Conservation (phyloP, 1,140 invertebrate genomes). For the Limonius californicus region DNA sequence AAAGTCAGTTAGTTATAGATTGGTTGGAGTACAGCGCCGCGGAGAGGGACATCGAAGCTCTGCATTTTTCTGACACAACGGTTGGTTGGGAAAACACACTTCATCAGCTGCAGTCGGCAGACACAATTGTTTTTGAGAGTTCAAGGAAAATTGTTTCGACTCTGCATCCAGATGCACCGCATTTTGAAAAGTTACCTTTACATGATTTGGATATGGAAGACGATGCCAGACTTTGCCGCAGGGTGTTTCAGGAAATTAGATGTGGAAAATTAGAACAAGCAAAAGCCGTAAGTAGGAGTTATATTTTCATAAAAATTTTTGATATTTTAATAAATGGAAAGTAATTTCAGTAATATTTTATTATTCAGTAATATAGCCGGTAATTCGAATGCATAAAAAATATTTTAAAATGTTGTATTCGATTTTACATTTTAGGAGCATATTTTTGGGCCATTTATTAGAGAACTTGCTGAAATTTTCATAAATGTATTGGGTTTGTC, state of each 20-base stretch:
- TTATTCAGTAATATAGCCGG: too few relatives aligned
- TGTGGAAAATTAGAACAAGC: constrained; percentile 83
- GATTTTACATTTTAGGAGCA: too few relatives aligned
- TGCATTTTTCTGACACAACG: constrained; percentile 71
- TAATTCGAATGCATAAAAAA: too few relatives aligned
- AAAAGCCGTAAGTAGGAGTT: constrained; percentile 51
- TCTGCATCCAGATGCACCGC: constrained; percentile 91
- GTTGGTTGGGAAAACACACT: constrained; percentile 90
- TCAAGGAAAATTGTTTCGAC: constrained; percentile 62
- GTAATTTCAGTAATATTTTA: not conserved
- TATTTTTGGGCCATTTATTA: too few relatives aligned
- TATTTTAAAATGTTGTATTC: too few relatives aligned
- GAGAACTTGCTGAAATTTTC: too few relatives aligned
- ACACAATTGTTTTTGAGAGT: constrained; percentile 54
- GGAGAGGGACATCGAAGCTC: constrained; percentile 63
- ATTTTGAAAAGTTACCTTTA: constrained; percentile 71
- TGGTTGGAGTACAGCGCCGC: constrained; percentile 85
- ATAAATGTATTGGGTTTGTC: too few relatives aligned
- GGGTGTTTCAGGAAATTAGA: constrained; percentile 74
- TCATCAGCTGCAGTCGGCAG: constrained; percentile 63
- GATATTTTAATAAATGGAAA: not conserved
- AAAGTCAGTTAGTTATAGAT: constrained; percentile 84
- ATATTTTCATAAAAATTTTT: not conserved
- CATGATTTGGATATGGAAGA: constrained; percentile 89
- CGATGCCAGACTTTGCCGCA: constrained; percentile 66